Base-by-base conservation (phyloP, 2,888 invertebrate genomes). In the Cremastinae sp. region DNA sequence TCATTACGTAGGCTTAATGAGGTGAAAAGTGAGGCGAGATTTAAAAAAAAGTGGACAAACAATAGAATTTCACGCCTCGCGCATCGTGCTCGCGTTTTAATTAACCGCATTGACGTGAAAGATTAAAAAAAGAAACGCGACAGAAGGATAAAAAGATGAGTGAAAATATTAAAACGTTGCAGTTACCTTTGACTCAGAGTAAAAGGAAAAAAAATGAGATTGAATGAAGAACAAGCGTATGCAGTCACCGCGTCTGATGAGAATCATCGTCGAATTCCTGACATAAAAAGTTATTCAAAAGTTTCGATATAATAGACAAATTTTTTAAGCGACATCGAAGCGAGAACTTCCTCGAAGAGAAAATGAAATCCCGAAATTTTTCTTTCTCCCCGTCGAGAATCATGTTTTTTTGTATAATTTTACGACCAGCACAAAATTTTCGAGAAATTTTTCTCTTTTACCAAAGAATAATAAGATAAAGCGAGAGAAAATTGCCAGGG, bases 1-100 rank as follows among this genome's bases (percentile, higher is more conserved):
- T 71, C 73, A 78, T 69, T 74, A 66, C 18, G 8, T 69, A 73
- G 71, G 68, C 72, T 77, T 69, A 64, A 53, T 10, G 43, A 56
- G 14, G 16, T 12, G 9, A 28, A 22, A 22, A 37, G 8, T 39
- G 10, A 49, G 14, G 18, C 39, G 8, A 39, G 8, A 39, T 5
- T 7, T 12, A 45, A 49, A 71, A 65, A 55, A 45, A 53, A 58
- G 20, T 8, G 20, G 43, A 45, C 18, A 28, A 59, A 66, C 59
- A 16, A 43, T 66, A 64, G 55, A 71, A 64, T 62, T 71, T 9
- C 22, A 22, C 59, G 43, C 41, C 61, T 22, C 14, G 56, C 22
- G 64, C 37, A 59, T 14, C 43, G 64, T 47, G 37, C 61, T 58
- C 37, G 20, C 53, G 43, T 41, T 12, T 49, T 39, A 61, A 45